Evolutionary conservation across 2,113 vertebrate genomes (phyloP).

Genomic region (Lutjanus erythropterus): DNA sequence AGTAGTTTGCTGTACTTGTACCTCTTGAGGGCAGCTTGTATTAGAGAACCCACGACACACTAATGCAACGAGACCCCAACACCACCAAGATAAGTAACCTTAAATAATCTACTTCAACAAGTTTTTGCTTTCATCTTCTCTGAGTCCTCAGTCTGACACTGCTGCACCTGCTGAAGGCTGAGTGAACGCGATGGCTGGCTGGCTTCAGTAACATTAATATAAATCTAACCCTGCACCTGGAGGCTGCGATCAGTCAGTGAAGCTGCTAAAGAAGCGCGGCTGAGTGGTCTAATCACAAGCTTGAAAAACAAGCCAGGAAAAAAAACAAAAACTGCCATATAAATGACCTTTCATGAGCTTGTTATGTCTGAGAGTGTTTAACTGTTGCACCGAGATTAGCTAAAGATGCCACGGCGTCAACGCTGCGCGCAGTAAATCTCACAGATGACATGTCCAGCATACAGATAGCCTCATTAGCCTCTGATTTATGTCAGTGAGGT

Average conservation of each 20-base stretch:
- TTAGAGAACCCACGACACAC: neutral
- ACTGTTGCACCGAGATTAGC: slow-evolving; percentile 12
- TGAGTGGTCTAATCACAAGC: slow-evolving; percentile 61
- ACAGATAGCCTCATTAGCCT: slow-evolving; percentile 69
- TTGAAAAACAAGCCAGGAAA: slow-evolving; percentile 11
- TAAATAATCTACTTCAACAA: slow-evolving; percentile 11
- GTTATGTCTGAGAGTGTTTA: slow-evolving; percentile 35
- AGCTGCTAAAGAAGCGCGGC: slow-evolving; percentile 21
- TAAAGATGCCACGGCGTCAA: slow-evolving; percentile 4
- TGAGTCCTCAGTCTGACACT: slow-evolving; percentile 13
- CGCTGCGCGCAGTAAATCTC: slow-evolving; percentile 45
- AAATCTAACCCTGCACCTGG: slow-evolving; percentile 56
- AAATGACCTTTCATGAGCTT: slow-evolving; percentile 46
- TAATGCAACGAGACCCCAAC: neutral
- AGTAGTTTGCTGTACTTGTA: neutral
- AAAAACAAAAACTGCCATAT: neutral
- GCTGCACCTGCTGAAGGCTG: slow-evolving; percentile 31
- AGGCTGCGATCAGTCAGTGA: slow-evolving; percentile 48
- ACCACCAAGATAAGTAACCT: slow-evolving; percentile 2
- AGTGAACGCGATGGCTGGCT: slow-evolving; percentile 20
- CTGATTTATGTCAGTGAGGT: slow-evolving; percentile 61
- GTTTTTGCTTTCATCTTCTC: slow-evolving; percentile 12
- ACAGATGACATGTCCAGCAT: slow-evolving; percentile 48
- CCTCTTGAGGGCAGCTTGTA: neutral
- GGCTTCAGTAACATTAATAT: slow-evolving; percentile 64